These are phyloP conservation scores for Drosophila orosa DNA, from an alignment of 1,140 invertebrate genomes.

Conservation along the genomic window DNA sequence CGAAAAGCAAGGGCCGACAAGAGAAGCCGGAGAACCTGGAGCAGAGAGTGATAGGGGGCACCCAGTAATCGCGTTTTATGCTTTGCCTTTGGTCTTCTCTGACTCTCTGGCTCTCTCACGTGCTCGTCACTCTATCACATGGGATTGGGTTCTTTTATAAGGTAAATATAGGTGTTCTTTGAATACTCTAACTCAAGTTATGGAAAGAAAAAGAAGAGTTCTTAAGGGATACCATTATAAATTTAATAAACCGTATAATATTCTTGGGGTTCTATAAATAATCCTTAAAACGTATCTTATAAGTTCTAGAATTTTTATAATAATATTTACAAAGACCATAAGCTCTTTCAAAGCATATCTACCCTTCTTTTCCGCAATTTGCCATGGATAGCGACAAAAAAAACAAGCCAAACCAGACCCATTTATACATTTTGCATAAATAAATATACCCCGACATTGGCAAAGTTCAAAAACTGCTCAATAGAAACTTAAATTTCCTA, in stretches of 20 bases:
- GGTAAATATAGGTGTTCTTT: background rate
- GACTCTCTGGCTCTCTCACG: constrained; percentile 27
- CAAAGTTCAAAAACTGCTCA: constrained; percentile 41
- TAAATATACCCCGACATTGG: constrained; percentile 45
- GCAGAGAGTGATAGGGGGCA: constrained; percentile 4
- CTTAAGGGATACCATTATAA: too few relatives aligned
- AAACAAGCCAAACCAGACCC: constrained; percentile 29
- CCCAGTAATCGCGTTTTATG: constrained; percentile 70
- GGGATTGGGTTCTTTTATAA: background rate
- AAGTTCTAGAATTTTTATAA: too few relatives aligned
- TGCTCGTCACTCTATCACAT: constrained; percentile 26
- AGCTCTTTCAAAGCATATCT: constrained; percentile 1
- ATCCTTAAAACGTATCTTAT: too few relatives aligned
- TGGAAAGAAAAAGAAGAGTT: too few relatives aligned
- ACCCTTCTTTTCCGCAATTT: background rate
- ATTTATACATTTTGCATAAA: constrained; percentile 41
- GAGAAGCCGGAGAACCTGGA: constrained; percentile 4
- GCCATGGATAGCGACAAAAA: background rate
- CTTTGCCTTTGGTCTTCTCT: constrained; percentile 35
- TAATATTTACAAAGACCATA: background rate
- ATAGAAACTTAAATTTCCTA: constrained; percentile 25
- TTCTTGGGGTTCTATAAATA: background rate
- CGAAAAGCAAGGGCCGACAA: constrained; percentile 1
- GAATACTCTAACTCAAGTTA: constrained; percentile 10
- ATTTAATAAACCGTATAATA: background rate